A percentile compares a stretch with the other conserved stretches of the same genome.
phyloP scores from a whole-genome alignment of 2,888 invertebrate species.

The Lordiphosa andalusiaca region DNA sequence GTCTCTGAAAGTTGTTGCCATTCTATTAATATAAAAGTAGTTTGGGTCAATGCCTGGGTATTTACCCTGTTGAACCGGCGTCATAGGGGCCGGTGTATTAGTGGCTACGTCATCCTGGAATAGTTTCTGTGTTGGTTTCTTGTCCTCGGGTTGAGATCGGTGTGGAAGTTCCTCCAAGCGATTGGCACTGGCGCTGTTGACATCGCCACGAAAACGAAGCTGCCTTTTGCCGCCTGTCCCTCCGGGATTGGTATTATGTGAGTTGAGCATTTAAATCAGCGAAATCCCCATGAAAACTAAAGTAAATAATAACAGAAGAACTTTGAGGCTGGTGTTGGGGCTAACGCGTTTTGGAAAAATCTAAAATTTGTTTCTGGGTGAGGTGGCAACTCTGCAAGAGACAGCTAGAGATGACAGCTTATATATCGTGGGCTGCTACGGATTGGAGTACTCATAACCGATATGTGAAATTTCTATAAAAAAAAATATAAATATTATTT shows the following conservation, averaged over 20 bases:
- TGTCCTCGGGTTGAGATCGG: constrained; percentile 21
- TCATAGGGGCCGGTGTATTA: constrained; percentile 9
- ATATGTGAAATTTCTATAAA: too few species aligned
- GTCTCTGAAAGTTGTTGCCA: background rate
- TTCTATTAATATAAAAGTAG: too few species aligned
- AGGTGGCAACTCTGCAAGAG: too few species aligned
- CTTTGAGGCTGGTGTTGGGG: background rate
- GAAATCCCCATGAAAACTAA: constrained; percentile 14
- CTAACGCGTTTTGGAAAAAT: constrained; percentile 9
- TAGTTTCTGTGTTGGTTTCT: constrained; percentile 27
- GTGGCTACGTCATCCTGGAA: constrained; percentile 57
- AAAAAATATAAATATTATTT: too few species aligned
- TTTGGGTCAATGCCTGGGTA: background rate
- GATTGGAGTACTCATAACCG: too few species aligned
- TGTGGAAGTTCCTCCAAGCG: constrained; percentile 51
- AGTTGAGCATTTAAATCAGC: constrained; percentile 46
- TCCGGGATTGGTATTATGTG: constrained; percentile 21
- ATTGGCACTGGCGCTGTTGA: constrained; percentile 23
- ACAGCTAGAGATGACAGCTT: too few species aligned
- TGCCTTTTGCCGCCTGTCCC: constrained; percentile 50
- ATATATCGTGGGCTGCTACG: too few species aligned
- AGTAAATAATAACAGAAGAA: constrained; percentile 28
- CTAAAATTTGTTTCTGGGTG: too few species aligned
- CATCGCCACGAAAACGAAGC: constrained; percentile 59
- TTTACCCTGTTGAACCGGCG: constrained; percentile 28